Percentiles rank a stretch among this genome's conserved stretches.
phyloP scores from a whole-genome alignment of 2,888 invertebrate species.

The Macropis europaea region DNA sequence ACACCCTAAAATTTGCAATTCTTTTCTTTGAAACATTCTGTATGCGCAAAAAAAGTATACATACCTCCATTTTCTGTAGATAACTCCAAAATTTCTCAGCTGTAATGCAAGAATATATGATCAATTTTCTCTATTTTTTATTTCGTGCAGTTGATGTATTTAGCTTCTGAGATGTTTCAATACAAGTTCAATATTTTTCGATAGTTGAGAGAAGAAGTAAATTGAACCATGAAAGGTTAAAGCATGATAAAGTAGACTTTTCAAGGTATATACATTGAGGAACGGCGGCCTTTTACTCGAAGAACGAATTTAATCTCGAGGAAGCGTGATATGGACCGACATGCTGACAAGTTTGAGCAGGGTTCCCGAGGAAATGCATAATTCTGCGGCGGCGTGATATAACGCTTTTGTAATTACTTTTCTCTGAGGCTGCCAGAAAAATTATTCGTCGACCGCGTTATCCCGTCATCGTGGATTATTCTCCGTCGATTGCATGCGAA shows the following conservation, averaged over 20 bases:
- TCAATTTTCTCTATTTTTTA: no score
- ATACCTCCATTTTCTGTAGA: no score
- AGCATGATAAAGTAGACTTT: not conserved
- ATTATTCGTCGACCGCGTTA: constrained; percentile 27
- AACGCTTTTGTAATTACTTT: constrained; percentile 38
- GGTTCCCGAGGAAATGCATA: constrained; percentile 40
- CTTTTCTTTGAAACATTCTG: no score
- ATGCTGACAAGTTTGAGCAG: constrained; percentile 18
- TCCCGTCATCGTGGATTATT: constrained; percentile 17
- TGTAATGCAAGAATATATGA: no score
- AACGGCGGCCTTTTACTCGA: constrained; percentile 9
- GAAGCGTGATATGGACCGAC: constrained; percentile 5
- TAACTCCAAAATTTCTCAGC: no score
- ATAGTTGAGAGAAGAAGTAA: no score
- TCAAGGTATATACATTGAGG: not conserved
- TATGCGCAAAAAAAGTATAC: no score
- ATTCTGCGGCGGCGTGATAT: constrained; percentile 27
- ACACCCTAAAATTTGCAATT: no score
- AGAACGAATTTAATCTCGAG: constrained; percentile 18
- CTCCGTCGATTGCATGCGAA: not conserved
- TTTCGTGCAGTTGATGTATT: no score
- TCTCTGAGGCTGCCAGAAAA: constrained; percentile 10
- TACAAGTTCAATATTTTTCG: no score
- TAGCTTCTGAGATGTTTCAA: no score
- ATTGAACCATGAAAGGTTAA: no score